Conservation (phyloP, 2,113 vertebrate genomes). For the Ovis aries region ARS-UI_Ramb_v3.0 NC_056070.1:25379501-25380000, state of each 20-base stretch:
- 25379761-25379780: neutral
- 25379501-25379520: slow-evolving; percentile 10
- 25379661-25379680: neutral
- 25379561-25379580: neutral
- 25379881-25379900: neutral
- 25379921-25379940: neutral
- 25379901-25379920: neutral
- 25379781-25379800: neutral
- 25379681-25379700: neutral
- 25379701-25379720: neutral
- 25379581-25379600: neutral
- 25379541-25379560: neutral
- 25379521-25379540: slow-evolving; percentile 5
- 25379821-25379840: neutral
- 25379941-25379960: neutral
- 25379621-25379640: neutral
- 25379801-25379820: neutral
- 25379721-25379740: neutral
- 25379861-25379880: neutral
- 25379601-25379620: neutral
- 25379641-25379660: neutral
- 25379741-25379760: neutral
- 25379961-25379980: neutral
- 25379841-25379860: neutral
- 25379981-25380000: neutral